Percentiles rank a stretch among this genome's conserved stretches.
Conservation (phyloP, 2,888 invertebrate genomes). For the Rhyacophila evoluta region DNA sequence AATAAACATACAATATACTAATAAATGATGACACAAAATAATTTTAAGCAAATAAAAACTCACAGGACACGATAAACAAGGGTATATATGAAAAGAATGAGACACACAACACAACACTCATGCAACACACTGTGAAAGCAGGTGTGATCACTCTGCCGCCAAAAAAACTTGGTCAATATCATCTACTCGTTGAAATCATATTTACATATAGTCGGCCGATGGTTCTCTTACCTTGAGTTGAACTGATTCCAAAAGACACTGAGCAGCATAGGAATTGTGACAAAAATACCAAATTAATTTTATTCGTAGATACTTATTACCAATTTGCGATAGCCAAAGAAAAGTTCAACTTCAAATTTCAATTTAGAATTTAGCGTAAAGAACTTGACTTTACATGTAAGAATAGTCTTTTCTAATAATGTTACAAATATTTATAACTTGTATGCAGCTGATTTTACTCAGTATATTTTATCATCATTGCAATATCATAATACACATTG, state of each 20-base stretch:
- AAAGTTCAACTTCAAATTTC: not conserved
- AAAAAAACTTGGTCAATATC: conserved; percentile 42
- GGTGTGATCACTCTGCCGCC: conserved; percentile 26
- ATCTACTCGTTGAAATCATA: conserved; percentile 8
- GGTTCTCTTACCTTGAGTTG: conserved; percentile 93
- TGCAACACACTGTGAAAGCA: conserved; percentile 61
- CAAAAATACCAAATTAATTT: conserved; percentile 71
- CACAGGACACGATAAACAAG: conserved; percentile 74
- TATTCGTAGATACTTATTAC: conserved; percentile 57
- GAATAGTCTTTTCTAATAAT: conserved; percentile 12
- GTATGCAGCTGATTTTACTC: not conserved
- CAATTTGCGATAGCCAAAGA: conserved; percentile 54
- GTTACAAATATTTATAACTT: not conserved
- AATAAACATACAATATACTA: conserved; percentile 57
- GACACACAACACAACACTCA: conserved; percentile 58
- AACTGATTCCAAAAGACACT: conserved; percentile 99
- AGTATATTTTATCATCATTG: not conserved
- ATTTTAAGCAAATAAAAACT: conserved; percentile 71
- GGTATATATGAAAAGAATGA: conserved; percentile 62
- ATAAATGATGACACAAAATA: conserved; percentile 54
- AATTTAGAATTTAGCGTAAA: conserved; percentile 27
- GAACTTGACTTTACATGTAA: not conserved
- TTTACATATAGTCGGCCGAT: conserved; percentile 31
- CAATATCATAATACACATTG: not conserved
- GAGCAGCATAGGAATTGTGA: conserved; percentile 85